Evolutionary conservation across 2,888 invertebrate genomes (phyloP), one percentile per base, ranked within the genome.

Genomic region (Ditula angustiorana): DNA sequence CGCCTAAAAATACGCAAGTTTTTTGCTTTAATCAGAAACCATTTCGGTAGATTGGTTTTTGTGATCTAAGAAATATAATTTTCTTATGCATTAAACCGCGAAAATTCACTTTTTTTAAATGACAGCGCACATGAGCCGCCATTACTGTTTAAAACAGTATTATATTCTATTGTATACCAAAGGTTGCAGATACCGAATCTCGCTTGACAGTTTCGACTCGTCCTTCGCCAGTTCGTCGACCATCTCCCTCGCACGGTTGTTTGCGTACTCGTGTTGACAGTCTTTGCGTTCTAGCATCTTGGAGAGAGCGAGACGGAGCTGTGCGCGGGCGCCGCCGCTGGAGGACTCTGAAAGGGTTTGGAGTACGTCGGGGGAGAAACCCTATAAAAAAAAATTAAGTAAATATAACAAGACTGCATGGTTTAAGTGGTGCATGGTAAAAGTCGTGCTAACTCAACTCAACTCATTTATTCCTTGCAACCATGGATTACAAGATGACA

Each of bases 311-410:
- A 88, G 81, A 67, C 90, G 88, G 50, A 96, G 84, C 73, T 95
- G 95, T 1, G 90, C 89, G 0, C 94, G 88, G 0, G 95, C 94
- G 0, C 95, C 94, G 4, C 94, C 94, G 19, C 85, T 86, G 0
- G 94, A 94, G 0, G 94, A 93, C 1, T 93, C 93, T 0, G 88
- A 84, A 0, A 96, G 82, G 5, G 86, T 86, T 63, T 89, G 87
- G 75, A 95, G 87, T 8, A 95, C 93, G 26, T 89, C 88, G 1
- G 94, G 93, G 0, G 95, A 93, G 81, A 94, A 95, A 10, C 95
- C 95, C 92, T 95, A 86, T 59, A 90, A 83, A 26, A 5, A 3
- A 7, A 41, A 41, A 41, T 2, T 21, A 41, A 41, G 1, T 2
- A 13, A 35, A 26, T 26, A 5, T 26, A 5, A 26, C n/a, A n/a